Evolutionary conservation across 92 coral and sea anemone species (phyloP).

Genomic region (Siderastrea radians): DNA sequence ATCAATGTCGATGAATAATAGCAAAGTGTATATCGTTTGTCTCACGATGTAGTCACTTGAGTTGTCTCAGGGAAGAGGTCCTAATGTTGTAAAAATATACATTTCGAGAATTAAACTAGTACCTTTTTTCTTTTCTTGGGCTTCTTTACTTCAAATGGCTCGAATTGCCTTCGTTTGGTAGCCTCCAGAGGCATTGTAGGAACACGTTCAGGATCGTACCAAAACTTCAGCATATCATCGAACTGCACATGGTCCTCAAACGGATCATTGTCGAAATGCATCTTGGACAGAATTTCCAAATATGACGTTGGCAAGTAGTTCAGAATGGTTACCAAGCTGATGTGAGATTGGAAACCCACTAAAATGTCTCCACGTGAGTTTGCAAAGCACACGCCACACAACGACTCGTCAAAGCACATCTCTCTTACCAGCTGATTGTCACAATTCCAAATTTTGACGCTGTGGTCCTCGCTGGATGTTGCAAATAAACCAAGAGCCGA

Average conservation of each 20-base stretch:
- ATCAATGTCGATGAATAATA: too few relatives aligned
- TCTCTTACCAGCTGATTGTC: slow-evolving; percentile 93
- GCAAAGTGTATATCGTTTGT: too few relatives aligned
- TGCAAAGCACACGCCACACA: slow-evolving; percentile 97
- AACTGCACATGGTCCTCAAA: slow-evolving; percentile 93
- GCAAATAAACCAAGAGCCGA: slow-evolving; percentile 90
- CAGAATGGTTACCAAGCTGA: slow-evolving; percentile 88
- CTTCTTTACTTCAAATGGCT: slow-evolving; percentile 42
- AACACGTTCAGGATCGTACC: slow-evolving; percentile 88
- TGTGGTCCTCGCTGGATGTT: slow-evolving; percentile 94
- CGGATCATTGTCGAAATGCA: slow-evolving; percentile 86
- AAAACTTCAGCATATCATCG: slow-evolving; percentile 85
- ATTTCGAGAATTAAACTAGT: too few relatives aligned
- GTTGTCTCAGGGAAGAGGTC: too few relatives aligned
- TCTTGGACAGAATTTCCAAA: slow-evolving; percentile 82
- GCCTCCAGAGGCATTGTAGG: slow-evolving; percentile 90
- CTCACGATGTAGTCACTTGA: too few relatives aligned
- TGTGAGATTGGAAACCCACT: slow-evolving; percentile 97
- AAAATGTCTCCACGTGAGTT: slow-evolving; percentile 96
- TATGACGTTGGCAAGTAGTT: slow-evolving; percentile 88
- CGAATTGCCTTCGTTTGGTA: slow-evolving; percentile 66
- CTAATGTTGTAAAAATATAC: too few relatives aligned
- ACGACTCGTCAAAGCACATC: slow-evolving; percentile 89
- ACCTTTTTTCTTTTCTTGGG: slow-evolving; percentile 41
- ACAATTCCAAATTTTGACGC: slow-evolving; percentile 94